These are phyloP conservation scores for Macaria liturata DNA, from an alignment of 2,888 invertebrate genomes.

Conservation along the genomic window DNA sequence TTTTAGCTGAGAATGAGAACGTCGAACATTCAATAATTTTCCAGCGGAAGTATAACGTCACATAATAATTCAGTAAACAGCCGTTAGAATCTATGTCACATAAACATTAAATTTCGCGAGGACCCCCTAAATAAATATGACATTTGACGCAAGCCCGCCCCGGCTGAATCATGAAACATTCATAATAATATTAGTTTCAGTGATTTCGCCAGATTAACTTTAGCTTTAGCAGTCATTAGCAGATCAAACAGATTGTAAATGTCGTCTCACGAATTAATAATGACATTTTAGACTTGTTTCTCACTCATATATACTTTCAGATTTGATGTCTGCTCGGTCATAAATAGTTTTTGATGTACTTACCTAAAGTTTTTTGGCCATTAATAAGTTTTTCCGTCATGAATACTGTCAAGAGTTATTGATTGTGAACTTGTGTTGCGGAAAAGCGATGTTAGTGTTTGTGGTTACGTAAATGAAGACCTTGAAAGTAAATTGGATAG, in stretches of 20 bases:
- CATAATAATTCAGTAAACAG: constrained; percentile 4
- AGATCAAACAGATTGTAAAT: constrained; percentile 24
- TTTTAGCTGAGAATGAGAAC: too few species aligned
- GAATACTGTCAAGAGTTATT: too few species aligned
- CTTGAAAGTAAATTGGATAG: too few species aligned
- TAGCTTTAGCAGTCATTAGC: constrained; percentile 14
- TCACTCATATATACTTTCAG: too few species aligned
- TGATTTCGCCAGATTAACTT: constrained; percentile 12
- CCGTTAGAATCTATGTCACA: constrained; percentile 23
- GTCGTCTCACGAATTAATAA: constrained; percentile 18
- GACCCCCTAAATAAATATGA: constrained; percentile 16
- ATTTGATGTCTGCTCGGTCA: too few species aligned
- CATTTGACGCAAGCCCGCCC: constrained; percentile 19
- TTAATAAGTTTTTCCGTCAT: too few species aligned
- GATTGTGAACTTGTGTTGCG: too few species aligned
- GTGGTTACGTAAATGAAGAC: too few species aligned
- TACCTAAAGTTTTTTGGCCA: too few species aligned
- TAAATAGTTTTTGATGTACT: too few species aligned
- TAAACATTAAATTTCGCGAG: constrained; percentile 14
- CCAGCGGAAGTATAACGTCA: constrained; percentile 4
- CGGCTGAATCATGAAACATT: constrained; percentile 15
- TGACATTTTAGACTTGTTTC: neutral
- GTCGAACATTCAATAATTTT: neutral
- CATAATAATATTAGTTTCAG: constrained; percentile 17
- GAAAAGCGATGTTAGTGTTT: too few species aligned